A percentile compares a stretch with the other conserved stretches of the same genome.
phyloP scores from a whole-genome alignment of 1,140 invertebrate genomes.

The Drosophila virilis region DNA sequence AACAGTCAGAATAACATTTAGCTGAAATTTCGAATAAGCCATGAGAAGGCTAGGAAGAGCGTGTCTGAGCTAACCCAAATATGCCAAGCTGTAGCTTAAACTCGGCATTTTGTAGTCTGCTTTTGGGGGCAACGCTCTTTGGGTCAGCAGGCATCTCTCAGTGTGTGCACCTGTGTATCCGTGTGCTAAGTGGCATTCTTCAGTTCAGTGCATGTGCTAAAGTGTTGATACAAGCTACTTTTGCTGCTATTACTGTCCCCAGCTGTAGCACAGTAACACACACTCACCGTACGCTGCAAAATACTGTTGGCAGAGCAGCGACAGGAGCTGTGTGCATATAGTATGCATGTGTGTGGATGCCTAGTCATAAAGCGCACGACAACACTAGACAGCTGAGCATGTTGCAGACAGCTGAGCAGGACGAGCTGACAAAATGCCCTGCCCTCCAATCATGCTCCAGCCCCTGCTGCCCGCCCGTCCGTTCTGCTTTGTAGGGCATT shows the following conservation, averaged over 20 bases:
- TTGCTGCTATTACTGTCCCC: slow-evolving; percentile 55
- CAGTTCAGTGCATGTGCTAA: slow-evolving; percentile 74
- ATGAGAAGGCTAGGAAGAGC: neutral
- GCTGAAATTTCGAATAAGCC: slow-evolving; percentile 69
- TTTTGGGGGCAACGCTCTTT: slow-evolving; percentile 70
- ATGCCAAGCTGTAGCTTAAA: slow-evolving; percentile 58
- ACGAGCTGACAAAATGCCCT: slow-evolving; percentile 73
- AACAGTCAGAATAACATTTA: slow-evolving; percentile 50
- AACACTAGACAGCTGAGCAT: slow-evolving; percentile 64
- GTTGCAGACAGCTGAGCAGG: slow-evolving; percentile 71
- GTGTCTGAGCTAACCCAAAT: slow-evolving; percentile 63
- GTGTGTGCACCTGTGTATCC: slow-evolving; percentile 17
- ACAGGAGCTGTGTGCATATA: neutral
- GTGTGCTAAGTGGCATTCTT: slow-evolving; percentile 63
- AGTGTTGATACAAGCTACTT: slow-evolving; percentile 82
- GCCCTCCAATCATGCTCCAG: neutral
- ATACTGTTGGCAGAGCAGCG: neutral
- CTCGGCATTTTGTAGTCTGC: slow-evolving; percentile 60
- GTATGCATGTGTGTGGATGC: slow-evolving; percentile 12
- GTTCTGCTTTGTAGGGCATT: neutral
- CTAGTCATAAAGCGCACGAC: slow-evolving; percentile 51
- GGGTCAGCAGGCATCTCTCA: slow-evolving; percentile 70
- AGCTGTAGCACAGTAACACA: slow-evolving; percentile 70
- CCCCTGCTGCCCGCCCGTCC: neutral
- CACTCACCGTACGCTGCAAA: slow-evolving; percentile 35